phyloP scores from a whole-genome alignment of 2,888 invertebrate genomes.

The Trichopoda pennipes region DNA sequence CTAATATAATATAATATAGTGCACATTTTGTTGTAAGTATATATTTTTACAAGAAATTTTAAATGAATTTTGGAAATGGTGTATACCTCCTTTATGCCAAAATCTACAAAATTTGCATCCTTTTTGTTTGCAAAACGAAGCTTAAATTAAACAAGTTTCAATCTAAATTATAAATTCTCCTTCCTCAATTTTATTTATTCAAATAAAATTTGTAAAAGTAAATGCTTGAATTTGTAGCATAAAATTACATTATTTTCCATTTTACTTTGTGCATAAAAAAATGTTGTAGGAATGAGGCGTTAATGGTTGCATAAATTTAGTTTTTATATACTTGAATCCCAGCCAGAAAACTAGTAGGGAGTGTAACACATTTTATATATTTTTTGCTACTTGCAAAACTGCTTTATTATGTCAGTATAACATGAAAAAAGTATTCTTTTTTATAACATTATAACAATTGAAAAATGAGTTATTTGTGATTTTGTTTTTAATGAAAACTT shows the following conservation, averaged over 20 bases:
- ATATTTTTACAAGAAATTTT: too few relatives aligned
- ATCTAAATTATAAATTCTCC: slow-evolving; percentile 44
- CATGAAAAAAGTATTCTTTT: slow-evolving; percentile 41
- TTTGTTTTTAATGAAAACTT: not conserved
- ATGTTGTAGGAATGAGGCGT: not conserved
- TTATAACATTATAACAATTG: slow-evolving; percentile 14
- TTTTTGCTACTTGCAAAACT: slow-evolving; percentile 43
- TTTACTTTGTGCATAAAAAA: slow-evolving; percentile 5
- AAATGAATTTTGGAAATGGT: too few relatives aligned
- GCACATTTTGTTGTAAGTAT: too few relatives aligned
- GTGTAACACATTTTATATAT: slow-evolving; percentile 4
- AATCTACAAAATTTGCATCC: slow-evolving; percentile 21
- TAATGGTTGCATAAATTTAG: not conserved
- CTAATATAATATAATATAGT: too few relatives aligned
- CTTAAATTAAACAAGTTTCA: slow-evolving; percentile 11
- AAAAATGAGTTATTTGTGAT: not conserved
- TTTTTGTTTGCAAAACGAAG: slow-evolving; percentile 7
- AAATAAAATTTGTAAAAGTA: slow-evolving; percentile 8
- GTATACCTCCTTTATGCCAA: too few relatives aligned
- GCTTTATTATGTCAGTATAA: slow-evolving; percentile 55
- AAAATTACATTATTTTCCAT: slow-evolving; percentile 13
- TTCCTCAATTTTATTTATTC: slow-evolving; percentile 16
- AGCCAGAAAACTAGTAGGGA: slow-evolving; percentile 23
- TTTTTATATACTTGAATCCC: slow-evolving; percentile 14
- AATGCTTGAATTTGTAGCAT: slow-evolving; percentile 20